Evolutionary conservation across 2,113 vertebrate genomes (phyloP).

Genomic region (Pituophis catenifer): DNA sequence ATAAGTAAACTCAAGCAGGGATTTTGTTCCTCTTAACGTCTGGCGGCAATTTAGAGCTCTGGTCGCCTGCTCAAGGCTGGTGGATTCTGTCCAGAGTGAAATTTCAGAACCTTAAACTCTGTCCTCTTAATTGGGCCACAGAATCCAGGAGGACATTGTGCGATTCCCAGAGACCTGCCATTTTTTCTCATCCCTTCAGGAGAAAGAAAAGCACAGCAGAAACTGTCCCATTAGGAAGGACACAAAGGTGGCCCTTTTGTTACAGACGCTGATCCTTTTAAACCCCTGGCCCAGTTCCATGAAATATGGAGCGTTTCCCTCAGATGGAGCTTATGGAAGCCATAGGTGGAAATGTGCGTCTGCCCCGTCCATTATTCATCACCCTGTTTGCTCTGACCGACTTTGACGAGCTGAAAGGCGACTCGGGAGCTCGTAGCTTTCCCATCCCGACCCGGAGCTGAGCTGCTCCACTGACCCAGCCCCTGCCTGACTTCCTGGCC

Average conservation of each 20-base stretch:
- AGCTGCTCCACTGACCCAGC: neutral
- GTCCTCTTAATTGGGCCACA: neutral
- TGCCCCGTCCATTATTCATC: too few species aligned
- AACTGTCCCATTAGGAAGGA: neutral
- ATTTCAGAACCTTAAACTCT: neutral
- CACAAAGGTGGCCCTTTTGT: neutral
- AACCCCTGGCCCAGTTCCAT: neutral
- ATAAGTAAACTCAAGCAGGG: neutral
- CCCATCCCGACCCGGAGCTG: neutral
- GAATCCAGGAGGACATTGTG: neutral
- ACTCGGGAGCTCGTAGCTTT: neutral
- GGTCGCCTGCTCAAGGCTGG: neutral
- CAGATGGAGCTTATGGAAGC: neutral
- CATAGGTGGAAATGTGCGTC: accelerated
- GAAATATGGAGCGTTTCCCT: neutral
- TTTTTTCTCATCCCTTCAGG: neutral
- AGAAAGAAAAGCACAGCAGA: neutral
- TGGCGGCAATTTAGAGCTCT: neutral
- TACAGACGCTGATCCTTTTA: neutral
- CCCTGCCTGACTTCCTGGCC: neutral
- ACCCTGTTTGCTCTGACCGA: neutral
- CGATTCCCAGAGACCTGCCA: neutral
- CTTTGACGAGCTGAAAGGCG: neutral
- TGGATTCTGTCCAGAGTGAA: neutral
- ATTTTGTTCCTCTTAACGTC: neutral